Base-by-base conservation (phyloP, 2,113 vertebrate genomes). In the Tichodroma muraria region DNA sequence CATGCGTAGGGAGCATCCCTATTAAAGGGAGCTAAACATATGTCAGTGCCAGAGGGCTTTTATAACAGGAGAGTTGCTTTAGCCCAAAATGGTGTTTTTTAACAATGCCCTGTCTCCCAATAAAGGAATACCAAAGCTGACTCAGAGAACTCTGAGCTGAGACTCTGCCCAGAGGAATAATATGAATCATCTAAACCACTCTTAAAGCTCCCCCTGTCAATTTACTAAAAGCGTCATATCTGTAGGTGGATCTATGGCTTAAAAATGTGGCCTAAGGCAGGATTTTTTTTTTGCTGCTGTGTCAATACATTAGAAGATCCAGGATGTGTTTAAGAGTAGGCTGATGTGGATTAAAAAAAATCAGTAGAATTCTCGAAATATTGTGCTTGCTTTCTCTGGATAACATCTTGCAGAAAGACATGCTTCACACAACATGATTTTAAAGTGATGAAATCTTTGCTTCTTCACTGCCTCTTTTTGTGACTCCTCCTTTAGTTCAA, bases 151-250 rank as follows among this genome's bases (percentile, higher is more conserved):
- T 80, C 69, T 42, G 61, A 76, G 45, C 33, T 86, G 82, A 88
- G 61, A 80, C 52, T 88, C 64, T 94, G 65, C 82, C 93, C 69
- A 92, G 72, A 93, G 72, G 94, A 95, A 81, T 68, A 92, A 57
- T 54, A 81, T 76, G 90, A 96, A 93, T 94, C 57, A 90, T 71
- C 61, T 80, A 64, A 94, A 85, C 71, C 10, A 18, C 56, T 90
- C 61, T 78, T 50, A 63, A 30, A 90, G 42, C 79, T 92, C 83
- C 60, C 50, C 45, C 65, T 89, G 60, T 95, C 82, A 93, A 69
- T 90, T 83, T 95, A 88, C 65, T 89, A 73, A 94, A 94, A 95
- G n/a, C 70, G 79, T 88, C 45, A 16, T 96, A 96, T 96, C 95
- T 92, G 54, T 45, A 90, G 69, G n/a, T 90, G 53, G 72, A 96